These are phyloP conservation scores for Temnothorax curvispinosus DNA, from an alignment of 1,140 invertebrate species.

Conservation along the genomic window DNA sequence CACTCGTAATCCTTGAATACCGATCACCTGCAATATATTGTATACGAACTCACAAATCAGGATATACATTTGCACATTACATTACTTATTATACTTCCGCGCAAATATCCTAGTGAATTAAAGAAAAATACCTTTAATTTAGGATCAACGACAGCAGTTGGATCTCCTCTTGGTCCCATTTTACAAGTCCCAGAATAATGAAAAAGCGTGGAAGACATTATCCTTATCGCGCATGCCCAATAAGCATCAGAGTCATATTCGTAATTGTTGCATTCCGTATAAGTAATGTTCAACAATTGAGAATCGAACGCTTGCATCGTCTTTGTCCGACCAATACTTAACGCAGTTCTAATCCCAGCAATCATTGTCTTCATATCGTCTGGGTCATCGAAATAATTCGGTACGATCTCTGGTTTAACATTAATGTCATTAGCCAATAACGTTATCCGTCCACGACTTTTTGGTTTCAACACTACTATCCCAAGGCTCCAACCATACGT, in stretches of 20 bases:
- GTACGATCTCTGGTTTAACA: background rate
- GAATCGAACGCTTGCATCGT: background rate
- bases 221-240: background rate
- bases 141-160: constrained; percentile 16
- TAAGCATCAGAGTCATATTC: background rate
- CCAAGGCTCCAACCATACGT: constrained; percentile 84
- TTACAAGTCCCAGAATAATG: constrained; percentile 24
- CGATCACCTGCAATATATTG: background rate
- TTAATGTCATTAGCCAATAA: background rate
- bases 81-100: background rate
- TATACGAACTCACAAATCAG: background rate
- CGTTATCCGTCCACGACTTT: background rate
- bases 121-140: constrained; percentile 9
- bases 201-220: background rate
- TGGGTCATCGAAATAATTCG: background rate
- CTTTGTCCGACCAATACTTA: background rate
- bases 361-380: background rate
- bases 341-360: background rate
- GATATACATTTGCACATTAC: background rate
- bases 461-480: background rate
- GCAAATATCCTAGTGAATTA: background rate
- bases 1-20: background rate
- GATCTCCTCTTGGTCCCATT: background rate
- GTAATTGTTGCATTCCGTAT: background rate
- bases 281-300: background rate